Base-by-base conservation (phyloP, 2,797 vertebrate genomes). In the Danio jaintianensis region DNA sequence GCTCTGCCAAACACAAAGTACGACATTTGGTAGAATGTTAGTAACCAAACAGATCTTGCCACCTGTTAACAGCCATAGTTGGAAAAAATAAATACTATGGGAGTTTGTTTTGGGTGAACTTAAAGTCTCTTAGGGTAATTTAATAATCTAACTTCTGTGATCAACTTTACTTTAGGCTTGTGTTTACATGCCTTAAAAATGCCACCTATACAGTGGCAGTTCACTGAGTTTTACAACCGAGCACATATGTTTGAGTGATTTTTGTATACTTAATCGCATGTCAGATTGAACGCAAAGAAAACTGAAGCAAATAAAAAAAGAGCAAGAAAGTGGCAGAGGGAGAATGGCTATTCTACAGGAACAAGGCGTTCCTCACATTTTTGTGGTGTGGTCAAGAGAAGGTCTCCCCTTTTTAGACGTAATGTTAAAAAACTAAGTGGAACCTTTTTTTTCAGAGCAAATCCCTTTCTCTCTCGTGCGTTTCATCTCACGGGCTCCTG, bases 361-460 rank as follows among this genome's bases (percentile, higher is more conserved):
- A 56, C 68, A 62, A 73, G 50, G 48, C 75, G 62, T 85, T 85
- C 62, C 70, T 69, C 48, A 67, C 50, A 81, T 84, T 79, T 77
- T 77, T 86, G 82, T 69, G 82, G 86, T 82, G 43, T 67, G 56
- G 52, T 81, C 62, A 72, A 16, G 48, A 62, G 59, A 75, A 70
- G 71, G 47, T 75, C 62, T 76, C 64, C 42, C 72, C 56, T 59
- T 58, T 75, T 85, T 56, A 77, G 59, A 79, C 43, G 56, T 75
- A 72, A 81, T 79, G 78, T 83, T 67, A 45, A 72, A 77, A 80
- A 75, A 20, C 47, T 40, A 58, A 61, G 43, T n/a, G 40, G 18
- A 75, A 59, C 5, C 11, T 63, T 80, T 29, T 62, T 79, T 29
- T 50, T 40, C 2, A 70, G 58, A 59, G 47, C 42, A 18, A 43